phyloP scores from a whole-genome alignment of 2,113 vertebrate species.

The Callipepla californica region DNA sequence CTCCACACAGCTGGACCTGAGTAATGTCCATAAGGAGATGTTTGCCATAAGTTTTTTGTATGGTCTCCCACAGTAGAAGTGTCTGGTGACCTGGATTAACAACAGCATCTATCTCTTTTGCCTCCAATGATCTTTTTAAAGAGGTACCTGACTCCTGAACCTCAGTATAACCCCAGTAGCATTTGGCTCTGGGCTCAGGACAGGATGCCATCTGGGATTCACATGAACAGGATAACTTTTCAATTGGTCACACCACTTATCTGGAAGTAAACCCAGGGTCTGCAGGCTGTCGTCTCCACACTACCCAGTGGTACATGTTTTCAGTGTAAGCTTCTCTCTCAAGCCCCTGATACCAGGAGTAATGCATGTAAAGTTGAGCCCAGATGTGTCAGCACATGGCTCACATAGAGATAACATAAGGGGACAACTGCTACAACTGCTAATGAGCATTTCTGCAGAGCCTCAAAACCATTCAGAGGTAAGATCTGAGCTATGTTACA shows the following conservation, averaged over 20 bases:
- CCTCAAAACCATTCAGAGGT: background rate
- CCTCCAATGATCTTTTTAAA: background rate
- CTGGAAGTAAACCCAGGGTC: background rate
- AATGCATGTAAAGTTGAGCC: background rate
- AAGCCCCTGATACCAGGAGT: background rate
- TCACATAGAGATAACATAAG: background rate
- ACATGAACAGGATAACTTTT: background rate
- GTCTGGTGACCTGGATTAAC: background rate
- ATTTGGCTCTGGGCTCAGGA: background rate
- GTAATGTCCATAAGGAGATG: background rate
- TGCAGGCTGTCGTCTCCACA: background rate
- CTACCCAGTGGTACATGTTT: background rate
- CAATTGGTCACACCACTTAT: background rate
- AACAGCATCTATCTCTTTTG: background rate
- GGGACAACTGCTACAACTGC: background rate
- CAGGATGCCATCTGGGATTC: background rate
- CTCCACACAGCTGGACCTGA: background rate
- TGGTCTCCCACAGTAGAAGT: background rate
- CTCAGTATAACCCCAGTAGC: background rate
- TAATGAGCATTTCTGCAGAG: background rate
- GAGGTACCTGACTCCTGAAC: background rate
- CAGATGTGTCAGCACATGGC: background rate
- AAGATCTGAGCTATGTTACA: background rate
- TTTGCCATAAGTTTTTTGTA: background rate
- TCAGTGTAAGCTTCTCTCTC: accelerated